Base-by-base conservation (phyloP, 2,888 invertebrate genomes). In the Epinotia brunnichana region DNA sequence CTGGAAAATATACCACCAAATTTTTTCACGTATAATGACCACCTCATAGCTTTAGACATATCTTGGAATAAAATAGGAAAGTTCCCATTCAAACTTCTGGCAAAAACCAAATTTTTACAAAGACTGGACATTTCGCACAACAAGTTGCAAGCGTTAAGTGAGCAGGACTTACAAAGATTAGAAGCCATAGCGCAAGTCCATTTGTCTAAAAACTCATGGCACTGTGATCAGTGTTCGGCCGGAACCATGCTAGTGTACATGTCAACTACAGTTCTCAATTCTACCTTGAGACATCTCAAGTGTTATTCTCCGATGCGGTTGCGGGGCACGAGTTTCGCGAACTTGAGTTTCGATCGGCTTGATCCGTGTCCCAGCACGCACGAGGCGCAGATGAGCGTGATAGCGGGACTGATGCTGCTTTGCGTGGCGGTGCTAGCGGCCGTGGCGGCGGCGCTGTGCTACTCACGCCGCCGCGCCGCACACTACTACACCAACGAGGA, bases 401-500 rank as follows among this genome's bases (percentile, higher is more conserved):
- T 82, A 79, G 94, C 85, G 70, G 95, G 81, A 82, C 89, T 81
- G 82, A 95, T 83, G 82, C 75, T 93, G 67, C 76, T 93, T 17
- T 84, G 89, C 21, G 86, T 91, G 15, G 88, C 91, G 0, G 84
- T 92, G 48, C 74, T 92, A 39, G 88, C 95, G 2, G 95, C 95
- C 0, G 93, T 94, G 51, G 92, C 95, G 1, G 94, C 93, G 0
- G 94, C 94, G 2, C 89, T 96, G 67, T 94, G 95, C 79, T 96
- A 96, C 80, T 95, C 96, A 78, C 94, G 95, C 57, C 95, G 95
- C 73, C 94, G 95, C 76, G 95, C 96, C 4, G 95, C 96, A 4
- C 95, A 95, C 61, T 97, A 97, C 87, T 97, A 97, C 85, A 97
- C 97, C 11, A 95, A 96, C 83, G 97, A 97, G 86, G 96, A 96